Percentiles rank a stretch among this genome's conserved stretches.
These are phyloP conservation scores for Agraylea sexmaculata DNA, from an alignment of 1,140 invertebrate species.

Conservation along the genomic window DNA sequence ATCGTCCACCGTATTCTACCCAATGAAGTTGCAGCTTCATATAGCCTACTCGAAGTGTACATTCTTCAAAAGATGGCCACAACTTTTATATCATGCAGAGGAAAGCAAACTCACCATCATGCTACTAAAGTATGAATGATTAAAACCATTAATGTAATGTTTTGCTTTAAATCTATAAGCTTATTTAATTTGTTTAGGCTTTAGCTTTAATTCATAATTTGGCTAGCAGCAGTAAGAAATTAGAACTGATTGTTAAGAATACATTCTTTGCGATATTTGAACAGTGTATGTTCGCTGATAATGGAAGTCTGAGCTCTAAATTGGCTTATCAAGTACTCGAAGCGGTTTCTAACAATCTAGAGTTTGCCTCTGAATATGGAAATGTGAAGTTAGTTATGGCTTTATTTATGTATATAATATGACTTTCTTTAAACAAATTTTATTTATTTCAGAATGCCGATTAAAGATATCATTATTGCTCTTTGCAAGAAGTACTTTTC, in stretches of 20 bases:
- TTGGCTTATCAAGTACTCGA: slow-evolving; percentile 13
- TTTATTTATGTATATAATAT: slow-evolving; percentile 7
- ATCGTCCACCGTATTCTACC: slow-evolving; percentile 16
- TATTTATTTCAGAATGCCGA: slow-evolving; percentile 1
- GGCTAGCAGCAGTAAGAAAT: slow-evolving; percentile 7
- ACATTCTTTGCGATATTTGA: slow-evolving; percentile 16
- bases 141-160: background rate
- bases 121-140: slow-evolving; percentile 15
- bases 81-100: slow-evolving; percentile 17
- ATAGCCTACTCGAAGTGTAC: slow-evolving; percentile 18
- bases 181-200: slow-evolving; percentile 10
- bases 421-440: slow-evolving; percentile 2
- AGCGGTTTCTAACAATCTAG: slow-evolving; percentile 10
- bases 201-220: slow-evolving; percentile 15
- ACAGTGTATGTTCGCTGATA: slow-evolving; percentile 20
- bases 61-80: slow-evolving; percentile 19
- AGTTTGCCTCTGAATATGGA: slow-evolving; percentile 7
- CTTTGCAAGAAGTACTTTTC: slow-evolving; percentile 18
- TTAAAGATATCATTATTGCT: slow-evolving; percentile 13
- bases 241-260: slow-evolving; percentile 10
- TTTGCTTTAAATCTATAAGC: background rate
- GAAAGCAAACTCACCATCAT: slow-evolving; percentile 18
- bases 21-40: slow-evolving; percentile 8
- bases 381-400: slow-evolving; percentile 5
- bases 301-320: slow-evolving; percentile 17